Conservation (phyloP, 2,888 invertebrate genomes). For the Scaptomyza reducta region DNA sequence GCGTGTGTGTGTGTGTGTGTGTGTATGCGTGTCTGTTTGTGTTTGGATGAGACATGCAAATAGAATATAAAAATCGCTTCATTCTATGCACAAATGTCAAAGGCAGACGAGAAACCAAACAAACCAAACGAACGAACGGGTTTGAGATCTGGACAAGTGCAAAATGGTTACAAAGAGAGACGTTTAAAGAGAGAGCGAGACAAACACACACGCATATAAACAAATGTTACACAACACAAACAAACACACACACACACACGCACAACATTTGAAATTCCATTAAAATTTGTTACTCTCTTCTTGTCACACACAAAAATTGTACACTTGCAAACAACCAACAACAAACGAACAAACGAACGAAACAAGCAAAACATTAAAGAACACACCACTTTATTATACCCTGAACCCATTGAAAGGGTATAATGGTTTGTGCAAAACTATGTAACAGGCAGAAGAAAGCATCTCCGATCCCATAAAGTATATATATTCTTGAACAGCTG, state of each 20-base stretch:
- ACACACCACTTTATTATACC: too few relatives aligned
- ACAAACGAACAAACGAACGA: not conserved
- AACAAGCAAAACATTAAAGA: conserved; percentile 46
- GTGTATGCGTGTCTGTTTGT: conserved; percentile 12
- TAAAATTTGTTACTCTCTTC: conserved; percentile 59
- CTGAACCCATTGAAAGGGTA: too few relatives aligned
- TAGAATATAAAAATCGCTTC: conserved; percentile 55
- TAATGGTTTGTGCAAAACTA: too few relatives aligned
- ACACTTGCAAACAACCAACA: conserved; percentile 29
- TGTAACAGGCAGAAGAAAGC: too few relatives aligned
- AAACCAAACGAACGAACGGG: conserved; percentile 43
- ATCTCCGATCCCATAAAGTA: too few relatives aligned
- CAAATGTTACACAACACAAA: conserved; percentile 18
- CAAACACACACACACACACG: not conserved
- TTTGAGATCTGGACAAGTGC: conserved; percentile 64
- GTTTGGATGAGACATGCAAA: conserved; percentile 45
- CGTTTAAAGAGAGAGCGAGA: conserved; percentile 1
- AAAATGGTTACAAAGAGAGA: conserved; percentile 50
- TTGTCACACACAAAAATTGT: conserved; percentile 47
- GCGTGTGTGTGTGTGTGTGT: not conserved
- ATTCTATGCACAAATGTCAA: conserved; percentile 61
- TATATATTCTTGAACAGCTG: too few relatives aligned
- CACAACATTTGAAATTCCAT: conserved; percentile 73
- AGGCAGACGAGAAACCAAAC: conserved; percentile 44
- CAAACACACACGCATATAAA: conserved; percentile 8